Conservation (phyloP, 2,113 vertebrate species). For the Hucho hucho region DNA sequence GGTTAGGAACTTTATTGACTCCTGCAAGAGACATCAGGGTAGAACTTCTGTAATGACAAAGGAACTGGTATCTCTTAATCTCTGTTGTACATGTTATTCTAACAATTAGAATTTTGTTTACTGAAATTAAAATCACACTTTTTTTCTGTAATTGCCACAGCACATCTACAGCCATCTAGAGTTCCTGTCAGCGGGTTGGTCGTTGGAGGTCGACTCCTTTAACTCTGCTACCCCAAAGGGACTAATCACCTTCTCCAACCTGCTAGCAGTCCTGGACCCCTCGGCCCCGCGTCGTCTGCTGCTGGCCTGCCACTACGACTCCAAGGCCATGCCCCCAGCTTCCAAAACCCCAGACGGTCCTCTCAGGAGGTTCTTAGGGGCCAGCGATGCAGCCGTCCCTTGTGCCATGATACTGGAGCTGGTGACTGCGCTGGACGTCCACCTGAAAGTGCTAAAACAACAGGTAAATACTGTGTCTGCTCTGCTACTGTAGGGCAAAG, state of each 20-base stretch:
- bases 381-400: constrained; percentile 87
- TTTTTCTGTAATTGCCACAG: constrained; percentile 52
- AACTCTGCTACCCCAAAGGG: constrained; percentile 78
- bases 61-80: neutral
- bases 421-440: constrained; percentile 74
- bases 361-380: constrained; percentile 77
- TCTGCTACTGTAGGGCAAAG: neutral
- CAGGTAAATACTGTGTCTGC: constrained; percentile 62
- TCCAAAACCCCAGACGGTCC: constrained; percentile 37
- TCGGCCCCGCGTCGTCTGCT: constrained; percentile 74
- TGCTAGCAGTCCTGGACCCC: constrained; percentile 82
- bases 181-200: constrained; percentile 78
- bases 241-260: constrained; percentile 77
- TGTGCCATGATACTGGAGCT: constrained; percentile 84
- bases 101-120: neutral
- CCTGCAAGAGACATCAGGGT: too few relatives aligned
- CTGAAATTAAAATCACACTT: constrained; percentile 19
- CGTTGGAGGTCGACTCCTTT: constrained; percentile 81
- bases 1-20: constrained; percentile 55
- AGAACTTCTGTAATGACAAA: neutral
- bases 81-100: neutral
- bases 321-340: constrained; percentile 76
- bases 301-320: constrained; percentile 88
- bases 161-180: constrained; percentile 75
- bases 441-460: constrained; percentile 72